Evolutionary conservation across 2,113 vertebrate genomes (phyloP).

Genomic region (Onychostoma macrolepis): DNA sequence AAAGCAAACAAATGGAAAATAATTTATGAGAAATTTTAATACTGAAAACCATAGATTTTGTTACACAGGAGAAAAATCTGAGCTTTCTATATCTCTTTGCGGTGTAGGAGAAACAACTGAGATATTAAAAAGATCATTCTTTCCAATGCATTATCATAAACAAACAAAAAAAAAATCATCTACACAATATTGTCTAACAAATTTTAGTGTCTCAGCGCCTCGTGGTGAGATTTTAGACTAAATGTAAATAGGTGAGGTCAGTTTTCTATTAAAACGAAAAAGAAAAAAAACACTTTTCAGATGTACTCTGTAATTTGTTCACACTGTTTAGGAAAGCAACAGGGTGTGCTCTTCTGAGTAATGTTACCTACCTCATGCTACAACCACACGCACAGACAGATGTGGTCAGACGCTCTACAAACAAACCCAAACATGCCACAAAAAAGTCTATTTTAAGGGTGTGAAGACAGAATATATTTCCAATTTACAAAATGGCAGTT

Average conservation of each 20-base stretch:
- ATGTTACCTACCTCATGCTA: conserved; percentile 49
- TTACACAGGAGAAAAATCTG: not conserved
- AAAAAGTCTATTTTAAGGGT: conserved; percentile 48
- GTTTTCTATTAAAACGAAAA: not conserved
- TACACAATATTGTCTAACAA: not conserved
- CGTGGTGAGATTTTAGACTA: not conserved
- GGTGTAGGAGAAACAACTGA: not conserved
- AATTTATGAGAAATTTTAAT: not conserved
- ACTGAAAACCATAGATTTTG: too few species aligned
- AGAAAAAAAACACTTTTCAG: not conserved
- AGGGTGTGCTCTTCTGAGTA: conserved; percentile 48
- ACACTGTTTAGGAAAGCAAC: conserved; percentile 54
- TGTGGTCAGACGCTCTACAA: conserved; percentile 51
- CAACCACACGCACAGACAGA: conserved; percentile 25
- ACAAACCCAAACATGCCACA: conserved; percentile 28
- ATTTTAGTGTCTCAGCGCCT: not conserved
- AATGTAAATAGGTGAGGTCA: conserved; percentile 14
- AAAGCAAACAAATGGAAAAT: not conserved
- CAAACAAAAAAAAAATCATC: conserved; percentile 54
- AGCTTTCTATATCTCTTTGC: not conserved
- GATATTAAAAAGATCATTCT: not conserved
- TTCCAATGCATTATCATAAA: not conserved
- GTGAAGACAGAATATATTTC: conserved; percentile 44
- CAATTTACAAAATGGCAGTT: conserved; percentile 45
- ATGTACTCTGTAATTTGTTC: conserved; percentile 48